These are phyloP conservation scores for Siphonodentalium dalli DNA, from an alignment of 2,888 invertebrate species.

Conservation along the genomic window DNA sequence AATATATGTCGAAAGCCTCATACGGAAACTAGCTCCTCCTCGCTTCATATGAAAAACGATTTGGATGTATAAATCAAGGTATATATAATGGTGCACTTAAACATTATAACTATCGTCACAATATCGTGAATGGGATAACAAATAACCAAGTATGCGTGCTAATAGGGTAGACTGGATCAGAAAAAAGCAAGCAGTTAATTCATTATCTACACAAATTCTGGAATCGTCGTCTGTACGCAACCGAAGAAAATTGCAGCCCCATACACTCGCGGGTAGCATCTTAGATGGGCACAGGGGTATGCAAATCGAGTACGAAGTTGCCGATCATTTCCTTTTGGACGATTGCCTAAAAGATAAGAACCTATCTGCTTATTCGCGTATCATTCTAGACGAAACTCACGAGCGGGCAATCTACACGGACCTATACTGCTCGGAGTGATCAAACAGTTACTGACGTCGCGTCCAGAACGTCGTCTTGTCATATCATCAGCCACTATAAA, in stretches of 20 bases:
- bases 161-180: constrained; percentile 62
- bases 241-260: constrained; percentile 61
- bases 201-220: constrained; percentile 51
- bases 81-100: constrained; percentile 37
- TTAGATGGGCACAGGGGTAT: constrained; percentile 44
- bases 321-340: constrained; percentile 58
- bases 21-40: constrained; percentile 7
- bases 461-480: constrained; percentile 53
- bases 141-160: constrained; percentile 49
- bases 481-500: constrained; percentile 64
- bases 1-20: constrained; percentile 5
- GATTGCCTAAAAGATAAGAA: constrained; percentile 44
- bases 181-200: constrained; percentile 62
- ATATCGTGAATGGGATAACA: constrained; percentile 38
- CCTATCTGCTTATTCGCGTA: constrained; percentile 34
- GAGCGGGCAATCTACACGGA: constrained; percentile 61
- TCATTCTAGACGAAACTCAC: constrained; percentile 63
- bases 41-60: constrained; percentile 11
- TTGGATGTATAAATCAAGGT: constrained; percentile 37
- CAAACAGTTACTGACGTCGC: constrained; percentile 37
- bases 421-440: constrained; percentile 58
- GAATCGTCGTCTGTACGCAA: constrained; percentile 58
- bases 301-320: constrained; percentile 39
- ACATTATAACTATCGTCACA: constrained; percentile 42
- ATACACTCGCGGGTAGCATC: constrained; percentile 54